Conservation (phyloP, 2,113 vertebrate species). For the Corythornis vintsioides region DNA sequence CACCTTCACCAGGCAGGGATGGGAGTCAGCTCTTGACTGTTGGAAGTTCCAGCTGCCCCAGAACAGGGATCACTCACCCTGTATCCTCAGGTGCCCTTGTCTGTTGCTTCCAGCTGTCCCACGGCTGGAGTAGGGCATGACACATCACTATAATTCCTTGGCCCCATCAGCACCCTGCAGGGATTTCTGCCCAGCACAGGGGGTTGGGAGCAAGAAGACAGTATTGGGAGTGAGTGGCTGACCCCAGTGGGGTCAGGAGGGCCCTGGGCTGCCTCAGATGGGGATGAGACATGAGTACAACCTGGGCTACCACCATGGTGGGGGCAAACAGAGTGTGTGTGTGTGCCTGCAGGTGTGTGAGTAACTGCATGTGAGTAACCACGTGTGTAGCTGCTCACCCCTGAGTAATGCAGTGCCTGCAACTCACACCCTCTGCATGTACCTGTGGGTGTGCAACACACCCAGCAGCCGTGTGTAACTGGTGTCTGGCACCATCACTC, state of each 20-base stretch:
- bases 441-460: accelerated
- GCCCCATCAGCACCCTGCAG: neutral
- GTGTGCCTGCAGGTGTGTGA: neutral
- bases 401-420: neutral
- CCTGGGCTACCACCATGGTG: neutral
- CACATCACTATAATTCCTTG: accelerated
- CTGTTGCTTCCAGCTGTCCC: neutral
- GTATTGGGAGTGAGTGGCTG: neutral
- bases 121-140: neutral
- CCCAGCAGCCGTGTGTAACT: accelerated
- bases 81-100: neutral
- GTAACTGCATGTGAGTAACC: neutral
- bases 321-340: neutral
- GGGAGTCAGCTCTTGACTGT: neutral
- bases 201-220: neutral
- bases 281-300: accelerated
- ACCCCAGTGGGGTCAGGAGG: neutral
- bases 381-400: neutral
- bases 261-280: neutral
- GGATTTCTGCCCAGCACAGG: neutral
- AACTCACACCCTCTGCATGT: accelerated
- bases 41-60: neutral
- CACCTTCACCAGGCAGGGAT: neutral
- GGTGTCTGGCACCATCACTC: accelerated
- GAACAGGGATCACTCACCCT: neutral